Conservation (phyloP, 2,113 vertebrate genomes). For the Miniopterus natalensis region DNA sequence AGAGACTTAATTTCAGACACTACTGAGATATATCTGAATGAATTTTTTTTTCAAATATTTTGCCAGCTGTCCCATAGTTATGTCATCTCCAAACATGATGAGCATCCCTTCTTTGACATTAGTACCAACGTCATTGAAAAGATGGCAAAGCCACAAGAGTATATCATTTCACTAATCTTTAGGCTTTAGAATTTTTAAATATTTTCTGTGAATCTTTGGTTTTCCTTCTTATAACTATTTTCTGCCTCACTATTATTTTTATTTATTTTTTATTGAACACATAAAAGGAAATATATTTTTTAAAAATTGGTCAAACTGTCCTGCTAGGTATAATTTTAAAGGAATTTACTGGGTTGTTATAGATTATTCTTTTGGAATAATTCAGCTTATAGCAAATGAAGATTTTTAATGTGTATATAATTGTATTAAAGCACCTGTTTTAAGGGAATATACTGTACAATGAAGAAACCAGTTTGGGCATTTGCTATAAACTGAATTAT, state of each 20-base stretch:
- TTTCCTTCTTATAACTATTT: neutral
- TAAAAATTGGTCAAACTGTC: conserved; percentile 96
- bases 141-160: neutral
- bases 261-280: too few relatives aligned
- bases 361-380: conserved; percentile 92
- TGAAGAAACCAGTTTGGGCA: conserved; percentile 90
- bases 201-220: neutral
- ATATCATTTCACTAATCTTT: neutral
- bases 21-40: neutral
- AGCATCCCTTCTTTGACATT: neutral
- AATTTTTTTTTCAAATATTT: neutral
- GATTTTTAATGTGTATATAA: conserved; percentile 95
- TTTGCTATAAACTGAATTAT: conserved; percentile 92
- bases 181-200: neutral
- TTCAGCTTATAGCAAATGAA: conserved; percentile 92
- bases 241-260: neutral
- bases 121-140: neutral
- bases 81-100: neutral
- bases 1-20: neutral
- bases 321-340: conserved; percentile 93
- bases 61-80: neutral
- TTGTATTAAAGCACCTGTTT: conserved; percentile 92
- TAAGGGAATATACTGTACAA: conserved; percentile 91
- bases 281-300: conserved; percentile 90
- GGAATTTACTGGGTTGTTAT: conserved; percentile 95